Evolutionary conservation across 2,113 vertebrate genomes (phyloP).

Genomic region (Pampusana beccarii): DNA sequence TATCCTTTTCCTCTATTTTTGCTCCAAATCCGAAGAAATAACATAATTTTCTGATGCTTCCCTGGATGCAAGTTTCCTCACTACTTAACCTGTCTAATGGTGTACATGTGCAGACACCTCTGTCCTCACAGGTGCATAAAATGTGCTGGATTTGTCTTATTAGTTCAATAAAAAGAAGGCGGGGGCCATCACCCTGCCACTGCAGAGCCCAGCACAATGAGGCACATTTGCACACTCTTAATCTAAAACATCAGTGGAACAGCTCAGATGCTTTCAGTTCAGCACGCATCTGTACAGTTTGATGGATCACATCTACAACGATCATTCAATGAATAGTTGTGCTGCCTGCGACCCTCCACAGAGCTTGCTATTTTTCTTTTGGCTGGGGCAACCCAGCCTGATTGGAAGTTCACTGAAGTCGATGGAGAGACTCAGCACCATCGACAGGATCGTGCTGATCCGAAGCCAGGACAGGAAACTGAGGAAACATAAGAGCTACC

Average conservation of each 20-base stretch:
- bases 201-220: not conserved
- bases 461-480: conserved; percentile 50
- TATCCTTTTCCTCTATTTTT: not conserved
- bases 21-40: not conserved
- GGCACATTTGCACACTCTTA: not conserved
- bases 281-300: not conserved
- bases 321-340: not conserved
- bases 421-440: conserved; percentile 5
- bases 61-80: not conserved
- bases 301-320: not conserved
- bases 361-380: not conserved
- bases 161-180: not conserved
- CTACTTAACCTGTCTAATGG: not conserved
- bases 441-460: not conserved
- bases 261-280: not conserved
- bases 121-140: not conserved
- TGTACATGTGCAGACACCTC: not conserved
- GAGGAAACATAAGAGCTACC: conserved; percentile 58
- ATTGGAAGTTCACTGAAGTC: not conserved
- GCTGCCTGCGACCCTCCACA: not conserved
- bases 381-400: not conserved
- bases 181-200: not conserved
- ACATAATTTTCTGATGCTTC: not conserved
- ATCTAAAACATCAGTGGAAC: not conserved
- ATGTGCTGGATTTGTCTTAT: not conserved